Evolutionary conservation across 2,888 invertebrate species (phyloP), one percentile per base, ranked within the genome.

Genomic region (Barypeithes pellucidus): DNA sequence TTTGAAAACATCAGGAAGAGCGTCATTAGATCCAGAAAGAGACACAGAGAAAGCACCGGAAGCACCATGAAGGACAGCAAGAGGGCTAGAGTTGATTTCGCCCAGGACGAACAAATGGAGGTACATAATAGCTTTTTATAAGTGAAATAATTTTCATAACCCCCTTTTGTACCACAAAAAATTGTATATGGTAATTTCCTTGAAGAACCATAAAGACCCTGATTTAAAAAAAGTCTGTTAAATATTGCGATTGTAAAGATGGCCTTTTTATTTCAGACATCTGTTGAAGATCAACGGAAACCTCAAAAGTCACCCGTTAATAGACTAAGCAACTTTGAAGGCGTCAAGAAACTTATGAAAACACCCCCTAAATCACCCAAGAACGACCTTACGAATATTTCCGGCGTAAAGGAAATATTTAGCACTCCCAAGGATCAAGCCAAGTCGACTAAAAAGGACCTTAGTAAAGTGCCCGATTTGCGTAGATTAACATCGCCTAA

Each of bases 311-410:
- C 78, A 0, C 81, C 80, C 11, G 60, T 70, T 22, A 81, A 80
- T 66, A 79, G 80, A 50, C 61, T 81, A n/a, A 76, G 75, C 7
- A 47, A 77, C 57, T 74, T 82, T 24, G 67, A 18, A 12, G 81
- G 82, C 2, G 76, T 82, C 1, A 80, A 78, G 45, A 77, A 76
- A 45, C 60, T 84, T 3, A 72, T 82, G 54, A 75, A 50, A 45
- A 76, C 81, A 0, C 80, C 80, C 0, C 72, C 71, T n/a, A 79
- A 75, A 47, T 75, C 76, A 20, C 80, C 80, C 8, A 76, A 75
- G 50, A 81, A 81, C 63, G 80, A 81, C 67, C 71, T 80, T 5
- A 73, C 73, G 0, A 50, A 80, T 59, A 65, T 79, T 2, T 39
- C 24, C 7, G 80, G 79, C 5, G 70, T 82, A 2, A 81, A 78